Percentiles rank a stretch among this genome's conserved stretches.
Conservation (phyloP, 2,113 vertebrate genomes). For the Mus musculus region GRCm39 chr1:118519001-118519500, state of each 20-base stretch:
- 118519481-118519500: not conserved
- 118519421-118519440: not conserved
- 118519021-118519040: not conserved
- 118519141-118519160: not conserved
- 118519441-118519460: not conserved
- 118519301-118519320: not conserved
- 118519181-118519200: not conserved
- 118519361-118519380: not conserved
- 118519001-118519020: not conserved
- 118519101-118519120: no score
- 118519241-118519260: not conserved
- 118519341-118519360: not conserved
- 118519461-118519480: not conserved
- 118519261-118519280: not conserved
- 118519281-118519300: no score
- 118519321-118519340: not conserved
- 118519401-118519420: not conserved
- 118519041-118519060: not conserved
- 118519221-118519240: not conserved
- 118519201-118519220: not conserved
- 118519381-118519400: conserved; percentile 2
- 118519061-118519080: not conserved
- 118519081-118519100: not conserved
- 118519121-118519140: not conserved
- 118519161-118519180: not conserved